Evolutionary conservation across 2,888 invertebrate genomes (phyloP).

Genomic region (Deilephila elpenor): DNA sequence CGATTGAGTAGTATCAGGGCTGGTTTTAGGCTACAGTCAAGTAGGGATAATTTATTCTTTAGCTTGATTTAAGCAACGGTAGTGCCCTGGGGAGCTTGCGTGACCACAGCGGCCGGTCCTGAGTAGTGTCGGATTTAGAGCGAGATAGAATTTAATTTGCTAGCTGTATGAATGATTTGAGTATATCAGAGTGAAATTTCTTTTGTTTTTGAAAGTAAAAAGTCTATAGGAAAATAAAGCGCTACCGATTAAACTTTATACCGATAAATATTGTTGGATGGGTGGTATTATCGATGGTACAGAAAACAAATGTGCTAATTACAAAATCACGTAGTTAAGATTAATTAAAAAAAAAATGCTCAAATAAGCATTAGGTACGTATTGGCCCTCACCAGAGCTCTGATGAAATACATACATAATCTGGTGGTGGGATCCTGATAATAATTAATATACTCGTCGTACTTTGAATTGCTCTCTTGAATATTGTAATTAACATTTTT

Average conservation of each 20-base stretch:
- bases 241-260: not conserved
- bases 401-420: too few relatives aligned
- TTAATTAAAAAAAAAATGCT: too few relatives aligned
- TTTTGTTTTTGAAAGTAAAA: conserved; percentile 1
- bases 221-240: not conserved
- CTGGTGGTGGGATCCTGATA: too few relatives aligned
- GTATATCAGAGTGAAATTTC: conserved; percentile 9
- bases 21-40: not conserved
- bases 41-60: conserved; percentile 1
- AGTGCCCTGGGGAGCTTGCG: not conserved
- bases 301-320: too few relatives aligned
- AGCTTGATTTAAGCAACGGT: not conserved
- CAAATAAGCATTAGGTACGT: too few relatives aligned
- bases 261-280: not conserved
- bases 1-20: conserved; percentile 22
- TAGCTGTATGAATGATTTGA: conserved; percentile 15
- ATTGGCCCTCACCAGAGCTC: too few relatives aligned
- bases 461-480: too few relatives aligned
- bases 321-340: too few relatives aligned
- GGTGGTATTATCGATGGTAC: too few relatives aligned
- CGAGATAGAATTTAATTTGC: conserved; percentile 26
- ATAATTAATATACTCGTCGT: too few relatives aligned
- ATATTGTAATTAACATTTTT: too few relatives aligned
- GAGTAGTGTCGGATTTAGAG: not conserved
- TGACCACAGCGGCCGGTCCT: not conserved